These are phyloP conservation scores for Artemia sp. DNA, from an alignment of 2,888 invertebrate genomes.

Conservation along the genomic window DNA sequence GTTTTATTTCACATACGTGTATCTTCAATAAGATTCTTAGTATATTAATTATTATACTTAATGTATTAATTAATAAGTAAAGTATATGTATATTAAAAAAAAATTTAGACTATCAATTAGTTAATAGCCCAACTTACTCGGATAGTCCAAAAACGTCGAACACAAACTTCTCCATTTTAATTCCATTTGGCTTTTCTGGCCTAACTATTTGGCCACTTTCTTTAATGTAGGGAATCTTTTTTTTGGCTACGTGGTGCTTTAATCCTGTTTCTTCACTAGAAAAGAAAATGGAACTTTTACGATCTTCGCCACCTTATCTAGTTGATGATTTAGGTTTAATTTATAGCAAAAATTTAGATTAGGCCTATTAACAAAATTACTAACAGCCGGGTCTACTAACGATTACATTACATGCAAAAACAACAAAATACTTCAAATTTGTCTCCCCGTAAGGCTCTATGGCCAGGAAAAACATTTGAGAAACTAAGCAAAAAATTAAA, in stretches of 20 bases:
- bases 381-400: too few species aligned
- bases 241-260: conserved; percentile 84
- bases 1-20: neutral
- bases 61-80: neutral
- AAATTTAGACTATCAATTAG: too few species aligned
- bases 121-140: conserved; percentile 36
- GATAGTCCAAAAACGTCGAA: conserved; percentile 95
- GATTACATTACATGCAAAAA: too few species aligned
- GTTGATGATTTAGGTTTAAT: too few species aligned
- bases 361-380: too few species aligned
- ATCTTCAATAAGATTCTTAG: neutral
- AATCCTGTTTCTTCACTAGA: conserved; percentile 48
- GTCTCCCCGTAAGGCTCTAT: too few species aligned
- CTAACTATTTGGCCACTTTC: conserved; percentile 47
- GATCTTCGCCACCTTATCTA: too few species aligned
- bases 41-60: neutral
- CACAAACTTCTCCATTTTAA: conserved; percentile 97
- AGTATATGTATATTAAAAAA: neutral
- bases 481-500: too few species aligned
- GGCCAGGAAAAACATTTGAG: too few species aligned
- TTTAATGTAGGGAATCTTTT: conserved; percentile 80
- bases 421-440: too few species aligned
- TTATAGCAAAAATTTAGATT: neutral
- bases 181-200: conserved; percentile 75
- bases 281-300: neutral